Evolutionary conservation across 2,888 invertebrate species (phyloP), one percentile per base, ranked within the genome.

Genomic region (Drosophila kambysellisi): DNA sequence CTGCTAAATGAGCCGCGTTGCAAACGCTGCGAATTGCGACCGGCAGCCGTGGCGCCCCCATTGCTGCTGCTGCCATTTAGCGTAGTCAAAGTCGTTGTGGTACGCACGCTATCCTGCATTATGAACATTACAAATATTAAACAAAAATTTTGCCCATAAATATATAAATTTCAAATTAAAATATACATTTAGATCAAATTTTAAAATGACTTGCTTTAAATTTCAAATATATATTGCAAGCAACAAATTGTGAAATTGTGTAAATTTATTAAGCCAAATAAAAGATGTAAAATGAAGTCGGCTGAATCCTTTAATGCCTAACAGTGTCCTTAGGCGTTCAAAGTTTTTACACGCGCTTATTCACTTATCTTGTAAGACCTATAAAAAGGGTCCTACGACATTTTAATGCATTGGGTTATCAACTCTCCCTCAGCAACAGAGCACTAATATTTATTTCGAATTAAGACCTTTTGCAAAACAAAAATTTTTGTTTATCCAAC

Each of bases 41-140:
- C 68, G 32, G 9, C 52, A n/a, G 48, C 72, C 5, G 60, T 35
- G 33, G 65, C 73, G 35, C 50, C 73, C 7, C 73, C 77, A 37
- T 74, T 69, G 61, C 37, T 70, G 41, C 70, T 81, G 72, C 61
- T 73, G 43, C 89, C 86, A 29, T 88, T 91, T 6, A 90, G 37
- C 4, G 91, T 92, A 29, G 91, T 90, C 50, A 90, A 81, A 12
- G 91, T 91, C 43, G 90, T 91, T 32, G 91, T 92, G 48, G 92
- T 93, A 56, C 92, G 86, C 61, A 93, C 90, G 85, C 92, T 92
- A 67, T 93, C 93, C 92, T 93, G 89, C 70, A 41, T n/a, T 41
- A 11, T 5, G 11, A 5, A 46, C 25, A 7, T 15, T 15, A 7
- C 25, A 35, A 39, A 25, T 29, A 17, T 29, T 25, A 0, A 35